These are phyloP conservation scores for Odontamblyopus lacepedii DNA, from an alignment of 2,797 vertebrate species.

Conservation along the genomic window DNA sequence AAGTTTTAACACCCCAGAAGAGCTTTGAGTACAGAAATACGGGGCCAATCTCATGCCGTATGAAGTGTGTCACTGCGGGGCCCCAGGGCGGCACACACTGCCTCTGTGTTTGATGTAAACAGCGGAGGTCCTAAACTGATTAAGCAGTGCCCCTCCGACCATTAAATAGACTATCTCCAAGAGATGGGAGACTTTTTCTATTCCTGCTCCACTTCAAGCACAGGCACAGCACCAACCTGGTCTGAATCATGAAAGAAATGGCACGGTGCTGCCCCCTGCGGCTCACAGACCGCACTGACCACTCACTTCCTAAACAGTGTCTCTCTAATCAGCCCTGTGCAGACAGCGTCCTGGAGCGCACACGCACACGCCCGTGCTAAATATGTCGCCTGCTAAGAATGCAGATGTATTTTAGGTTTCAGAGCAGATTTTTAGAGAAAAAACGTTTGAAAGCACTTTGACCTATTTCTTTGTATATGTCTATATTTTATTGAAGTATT, in stretches of 20 bases:
- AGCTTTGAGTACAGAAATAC: constrained; percentile 31
- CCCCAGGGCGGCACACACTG: constrained; percentile 35
- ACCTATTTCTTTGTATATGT: not conserved
- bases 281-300: constrained; percentile 27
- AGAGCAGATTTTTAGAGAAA: constrained; percentile 9
- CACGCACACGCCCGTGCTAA: constrained; percentile 20
- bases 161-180: not conserved
- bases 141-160: constrained; percentile 14
- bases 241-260: constrained; percentile 10
- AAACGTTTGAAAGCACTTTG: not conserved
- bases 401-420: constrained; percentile 27
- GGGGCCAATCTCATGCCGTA: constrained; percentile 13
- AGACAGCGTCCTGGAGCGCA: constrained; percentile 27
- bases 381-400: constrained; percentile 40
- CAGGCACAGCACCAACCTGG: constrained; percentile 10
- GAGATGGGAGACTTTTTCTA: too few species aligned
- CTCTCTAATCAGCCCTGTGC: constrained; percentile 59
- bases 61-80: constrained; percentile 52
- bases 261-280: constrained; percentile 57
- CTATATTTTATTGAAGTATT: too few species aligned
- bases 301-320: not conserved
- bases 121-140: constrained; percentile 30
- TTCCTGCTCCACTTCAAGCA: not conserved
- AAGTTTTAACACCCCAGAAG: constrained; percentile 12
- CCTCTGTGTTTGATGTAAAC: constrained; percentile 39